Evolutionary conservation across 2,113 vertebrate genomes (phyloP), one percentile per base, ranked within the genome.

Genomic region (Megaleporinus macrocephalus): DNA sequence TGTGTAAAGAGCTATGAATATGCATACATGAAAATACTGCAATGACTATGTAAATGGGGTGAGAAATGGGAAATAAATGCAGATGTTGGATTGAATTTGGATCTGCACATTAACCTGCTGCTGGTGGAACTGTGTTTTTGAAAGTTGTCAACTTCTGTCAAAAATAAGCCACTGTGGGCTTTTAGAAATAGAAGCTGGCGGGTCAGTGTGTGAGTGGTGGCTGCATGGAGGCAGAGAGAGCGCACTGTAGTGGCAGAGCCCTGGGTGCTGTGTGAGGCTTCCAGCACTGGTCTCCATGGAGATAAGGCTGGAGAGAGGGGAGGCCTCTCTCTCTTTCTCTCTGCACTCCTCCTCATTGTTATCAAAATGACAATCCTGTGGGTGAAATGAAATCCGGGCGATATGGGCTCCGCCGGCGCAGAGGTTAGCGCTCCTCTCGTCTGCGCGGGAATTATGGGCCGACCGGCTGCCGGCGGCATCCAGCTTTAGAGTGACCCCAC

Each of bases 401-500:
- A 89, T 24, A 83, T 61, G 76, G 88, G 87, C 90, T 89, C 91
- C 87, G 84, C 83, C 87, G 88, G 89, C 73, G 84, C 92, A 89
- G 91, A 93, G 95, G 94, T 93, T 94, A 95, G 94, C 95, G 91
- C 92, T 83, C 92, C 81, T 93, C 95, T 95, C 90, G 92, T 95
- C 95, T 91, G 89, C 82, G 86, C 92, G 92, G 95, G 95, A 96
- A 96, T 96, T 95, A 95, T 94, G 89, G 92, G 92, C 94, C 92
- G 90, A 92, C 93, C 93, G 92, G 92, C 83, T 89, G 95, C 94
- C 93, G 87, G 90, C 93, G 93, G 95, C 93, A 49, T 93, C 92
- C 92, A 95, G 95, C 95, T 96, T 95, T 96, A 96, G 93, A 89
- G 87, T 94, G 95, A 96, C 96, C 94, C 92, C 88, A 95, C 94